Percentiles rank a stretch among this genome's conserved stretches.
Evolutionary conservation across 2,888 invertebrate species (phyloP).

Genomic region (Pollenia amentaria): DNA sequence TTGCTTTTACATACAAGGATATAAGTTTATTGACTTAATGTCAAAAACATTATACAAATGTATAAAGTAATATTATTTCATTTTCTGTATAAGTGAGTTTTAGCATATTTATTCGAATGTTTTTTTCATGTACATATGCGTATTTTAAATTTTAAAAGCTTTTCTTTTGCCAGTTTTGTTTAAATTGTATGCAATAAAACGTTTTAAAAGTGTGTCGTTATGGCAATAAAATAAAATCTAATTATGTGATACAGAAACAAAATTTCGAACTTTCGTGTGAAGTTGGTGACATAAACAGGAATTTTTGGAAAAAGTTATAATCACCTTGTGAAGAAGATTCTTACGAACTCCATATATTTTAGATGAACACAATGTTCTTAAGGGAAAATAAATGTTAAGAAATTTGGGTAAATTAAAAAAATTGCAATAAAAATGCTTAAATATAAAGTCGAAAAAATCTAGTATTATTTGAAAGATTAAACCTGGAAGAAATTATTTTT

Average conservation of each 20-base stretch:
- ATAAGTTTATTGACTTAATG: conserved; percentile 63
- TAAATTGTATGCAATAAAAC: conserved; percentile 26
- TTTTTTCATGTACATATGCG: not conserved
- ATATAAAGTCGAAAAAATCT: too few relatives aligned
- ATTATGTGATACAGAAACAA: not conserved
- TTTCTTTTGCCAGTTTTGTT: conserved; percentile 11
- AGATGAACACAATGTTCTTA: too few relatives aligned
- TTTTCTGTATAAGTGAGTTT: not conserved
- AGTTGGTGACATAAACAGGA: not conserved
- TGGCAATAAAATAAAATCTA: conserved; percentile 36
- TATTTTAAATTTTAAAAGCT: conserved; percentile 7
- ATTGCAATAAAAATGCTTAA: too few relatives aligned
- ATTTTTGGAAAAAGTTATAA: conserved; percentile 1
- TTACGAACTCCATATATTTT: not conserved
- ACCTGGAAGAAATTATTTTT: too few relatives aligned
- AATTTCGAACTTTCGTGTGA: not conserved
- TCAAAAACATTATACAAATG: conserved; percentile 46
- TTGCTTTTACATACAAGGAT: conserved; percentile 15
- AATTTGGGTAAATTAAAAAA: too few relatives aligned
- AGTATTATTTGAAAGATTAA: too few relatives aligned
- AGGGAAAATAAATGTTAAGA: too few relatives aligned
- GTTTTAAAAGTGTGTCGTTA: conserved; percentile 29
- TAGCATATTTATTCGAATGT: not conserved
- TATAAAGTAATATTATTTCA: conserved; percentile 25
- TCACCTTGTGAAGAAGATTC: conserved; percentile 1